Base-by-base conservation (phyloP, 1,140 invertebrate species). In the Batillaria attramentaria region DNA sequence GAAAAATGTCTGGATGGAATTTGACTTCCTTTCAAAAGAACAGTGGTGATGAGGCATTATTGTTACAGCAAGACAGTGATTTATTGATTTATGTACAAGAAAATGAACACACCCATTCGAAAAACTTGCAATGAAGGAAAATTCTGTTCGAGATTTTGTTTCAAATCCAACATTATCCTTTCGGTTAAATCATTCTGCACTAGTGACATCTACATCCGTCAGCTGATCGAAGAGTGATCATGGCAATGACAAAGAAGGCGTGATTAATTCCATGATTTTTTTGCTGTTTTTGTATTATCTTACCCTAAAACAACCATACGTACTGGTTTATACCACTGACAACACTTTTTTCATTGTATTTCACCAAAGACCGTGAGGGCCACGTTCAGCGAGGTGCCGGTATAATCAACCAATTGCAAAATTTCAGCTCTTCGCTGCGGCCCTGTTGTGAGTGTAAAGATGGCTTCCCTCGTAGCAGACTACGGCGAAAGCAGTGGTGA, bases 381-480 rank as follows among this genome's bases (percentile, higher is more conserved):
- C 18, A 57, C 60, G 72, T 70, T 46, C 16, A 42, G 42, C 69
- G 69, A 72, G 79, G 42, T 83, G 83, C 85, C 85, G 85, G 85
- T 81, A 83, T 62, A 80, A 74, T 85, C 70, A 70, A 73, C 87
- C 85, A 88, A 87, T 88, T 57, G 82, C 79, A 84, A 79, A 77
- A 76, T 50, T 54, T 20, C 39, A 57, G 65, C 33, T 62, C 42
- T 79, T 85, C 72, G 65, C 76, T 81, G 79, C 83, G 41, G 60
- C 37, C 79, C 62, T 81, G 46, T 41, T 70, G 42, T 79, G 62
- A 65, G 20, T 62, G 37, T 57, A 74, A 85, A 82, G 31, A 93
- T 93, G 92, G 92, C 93, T 91, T 93, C 93, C 83, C 90, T 94
- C 72, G 93, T 94, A 60, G 93, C 93, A 43, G 93, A 94, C 91